phyloP scores from a whole-genome alignment of 2,797 vertebrate genomes.

The Sus cebifrons region DNA sequence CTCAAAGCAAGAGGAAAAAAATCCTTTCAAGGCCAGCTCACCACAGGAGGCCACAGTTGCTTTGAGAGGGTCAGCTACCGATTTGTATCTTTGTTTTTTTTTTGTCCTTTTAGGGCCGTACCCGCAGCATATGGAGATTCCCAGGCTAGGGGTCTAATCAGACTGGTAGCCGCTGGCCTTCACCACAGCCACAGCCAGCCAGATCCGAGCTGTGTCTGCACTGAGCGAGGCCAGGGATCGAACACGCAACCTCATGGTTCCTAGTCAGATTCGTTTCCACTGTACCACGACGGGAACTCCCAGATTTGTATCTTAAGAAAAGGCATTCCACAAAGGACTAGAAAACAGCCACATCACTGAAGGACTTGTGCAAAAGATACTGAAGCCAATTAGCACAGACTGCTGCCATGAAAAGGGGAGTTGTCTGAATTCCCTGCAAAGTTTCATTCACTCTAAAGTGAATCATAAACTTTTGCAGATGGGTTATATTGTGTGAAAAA shows the following conservation, averaged over 20 bases:
- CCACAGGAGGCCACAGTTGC: slow-evolving; percentile 75
- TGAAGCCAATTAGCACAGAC: slow-evolving; percentile 44
- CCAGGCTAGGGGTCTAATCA: too few relatives aligned
- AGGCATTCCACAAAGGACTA: slow-evolving; percentile 58
- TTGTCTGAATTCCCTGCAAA: slow-evolving; percentile 66
- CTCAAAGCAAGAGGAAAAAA: slow-evolving; percentile 82
- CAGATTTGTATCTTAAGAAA: neutral
- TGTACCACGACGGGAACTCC: too few relatives aligned
- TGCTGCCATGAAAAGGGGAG: slow-evolving; percentile 57
- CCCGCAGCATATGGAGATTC: too few relatives aligned
- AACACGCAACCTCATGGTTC: too few relatives aligned
- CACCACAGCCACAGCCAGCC: too few relatives aligned
- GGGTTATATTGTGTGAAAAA: slow-evolving; percentile 59
- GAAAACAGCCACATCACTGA: slow-evolving; percentile 52
- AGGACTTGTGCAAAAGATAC: neutral
- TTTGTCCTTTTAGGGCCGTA: too few relatives aligned
- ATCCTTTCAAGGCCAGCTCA: slow-evolving; percentile 80
- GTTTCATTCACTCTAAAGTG: neutral
- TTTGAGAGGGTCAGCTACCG: neutral
- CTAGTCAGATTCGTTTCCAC: too few relatives aligned
- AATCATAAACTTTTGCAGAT: slow-evolving; percentile 38
- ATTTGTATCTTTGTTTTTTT: neutral
- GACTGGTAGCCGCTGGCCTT: too few relatives aligned
- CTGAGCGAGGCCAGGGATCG: too few relatives aligned
- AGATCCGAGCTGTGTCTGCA: too few relatives aligned